Percentiles rank a stretch among this genome's conserved stretches.
These are phyloP conservation scores for Catostomus latipinnis DNA, from an alignment of 2,797 vertebrate species.

Conservation along the genomic window DNA sequence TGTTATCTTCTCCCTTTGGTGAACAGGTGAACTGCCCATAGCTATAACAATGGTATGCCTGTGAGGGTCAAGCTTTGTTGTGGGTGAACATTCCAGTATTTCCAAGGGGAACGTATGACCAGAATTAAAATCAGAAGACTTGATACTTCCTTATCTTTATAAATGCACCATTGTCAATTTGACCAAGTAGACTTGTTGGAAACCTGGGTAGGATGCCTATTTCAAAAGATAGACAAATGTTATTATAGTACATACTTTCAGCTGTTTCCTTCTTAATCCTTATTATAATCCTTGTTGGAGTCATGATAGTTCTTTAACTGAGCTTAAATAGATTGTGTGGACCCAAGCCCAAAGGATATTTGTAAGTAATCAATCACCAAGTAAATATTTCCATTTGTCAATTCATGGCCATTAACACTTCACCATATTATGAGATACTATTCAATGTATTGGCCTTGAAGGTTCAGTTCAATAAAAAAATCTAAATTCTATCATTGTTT, in stretches of 20 bases:
- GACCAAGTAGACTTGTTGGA: no score
- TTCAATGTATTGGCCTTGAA: no score
- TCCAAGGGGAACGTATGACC: not conserved
- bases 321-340: not conserved
- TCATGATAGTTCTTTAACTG: not conserved
- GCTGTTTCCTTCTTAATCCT: no score
- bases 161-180: not conserved
- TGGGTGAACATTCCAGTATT: slow-evolving; percentile 17
- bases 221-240: not conserved
- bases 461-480: no score
- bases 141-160: not conserved
- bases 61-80: slow-evolving; percentile 29
- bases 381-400: not conserved
- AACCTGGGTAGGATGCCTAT: not conserved
- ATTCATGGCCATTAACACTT: no score
- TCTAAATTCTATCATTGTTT: no score
- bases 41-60: slow-evolving; percentile 57
- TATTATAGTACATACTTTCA: no score
- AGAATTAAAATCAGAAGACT: slow-evolving; percentile 11
- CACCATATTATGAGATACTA: no score
- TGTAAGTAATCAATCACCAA: not conserved
- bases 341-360: not conserved
- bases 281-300: no score
- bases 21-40: slow-evolving; percentile 19
- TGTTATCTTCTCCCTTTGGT: slow-evolving; percentile 35